Conservation (phyloP, 2,888 invertebrate genomes). For the Hyposoter dolosus region DNA sequence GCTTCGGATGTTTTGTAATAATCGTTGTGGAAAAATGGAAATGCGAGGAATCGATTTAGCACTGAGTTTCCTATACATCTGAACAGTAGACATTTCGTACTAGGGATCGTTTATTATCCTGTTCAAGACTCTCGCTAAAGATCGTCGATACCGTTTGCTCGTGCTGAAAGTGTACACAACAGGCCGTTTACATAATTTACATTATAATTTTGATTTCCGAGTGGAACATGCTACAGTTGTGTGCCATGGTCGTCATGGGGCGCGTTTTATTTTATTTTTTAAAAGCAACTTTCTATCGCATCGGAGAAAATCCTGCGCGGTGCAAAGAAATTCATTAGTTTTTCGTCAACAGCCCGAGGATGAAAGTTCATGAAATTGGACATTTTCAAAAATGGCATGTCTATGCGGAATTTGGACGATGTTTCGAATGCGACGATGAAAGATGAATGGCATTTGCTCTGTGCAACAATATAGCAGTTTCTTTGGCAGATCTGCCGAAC, state of each 20-base stretch:
- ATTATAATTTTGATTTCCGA: conserved; percentile 48
- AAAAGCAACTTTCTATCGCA: background rate
- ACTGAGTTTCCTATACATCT: background rate
- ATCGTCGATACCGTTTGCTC: conserved; percentile 41
- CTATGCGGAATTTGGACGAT: background rate
- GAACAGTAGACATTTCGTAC: conserved; percentile 1
- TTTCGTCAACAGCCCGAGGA: background rate
- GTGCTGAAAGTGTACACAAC: conserved; percentile 24
- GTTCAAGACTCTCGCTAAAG: conserved; percentile 45
- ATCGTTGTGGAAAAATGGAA: background rate
- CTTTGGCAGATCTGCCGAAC: conserved; percentile 19
- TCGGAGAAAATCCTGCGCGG: background rate
- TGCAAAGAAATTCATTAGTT: conserved; percentile 12
- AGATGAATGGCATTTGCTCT: background rate
- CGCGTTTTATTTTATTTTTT: background rate
- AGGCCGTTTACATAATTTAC: conserved; percentile 56
- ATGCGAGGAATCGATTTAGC: background rate
- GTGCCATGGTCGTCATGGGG: conserved; percentile 6
- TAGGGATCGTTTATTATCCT: conserved; percentile 49
- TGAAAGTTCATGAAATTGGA: too few relatives aligned
- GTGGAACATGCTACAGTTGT: conserved; percentile 9
- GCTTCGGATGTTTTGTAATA: background rate
- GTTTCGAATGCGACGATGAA: conserved; percentile 1
- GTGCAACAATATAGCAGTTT: conserved; percentile 26
- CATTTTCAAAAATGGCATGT: background rate